Conservation (phyloP, 2,113 vertebrate species). For the Sinocyclocheilus grahami region DNA sequence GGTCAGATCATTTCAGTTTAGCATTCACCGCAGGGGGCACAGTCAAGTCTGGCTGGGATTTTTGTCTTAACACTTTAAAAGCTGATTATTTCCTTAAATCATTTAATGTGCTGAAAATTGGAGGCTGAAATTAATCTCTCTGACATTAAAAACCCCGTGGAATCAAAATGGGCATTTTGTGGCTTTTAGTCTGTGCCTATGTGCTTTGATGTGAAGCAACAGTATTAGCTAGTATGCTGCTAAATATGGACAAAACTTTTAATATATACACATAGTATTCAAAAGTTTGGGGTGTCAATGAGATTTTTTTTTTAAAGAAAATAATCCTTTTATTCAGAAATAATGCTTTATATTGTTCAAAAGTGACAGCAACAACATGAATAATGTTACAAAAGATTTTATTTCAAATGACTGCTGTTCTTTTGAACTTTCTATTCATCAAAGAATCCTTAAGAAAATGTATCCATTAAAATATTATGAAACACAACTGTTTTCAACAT, state of each 20-base stretch:
- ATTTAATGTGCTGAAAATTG: not conserved
- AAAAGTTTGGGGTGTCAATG: not conserved
- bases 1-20: conserved; percentile 26
- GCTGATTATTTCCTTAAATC: conserved; percentile 23
- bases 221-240: not conserved
- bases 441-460: not conserved
- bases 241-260: not conserved
- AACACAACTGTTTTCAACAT: not conserved
- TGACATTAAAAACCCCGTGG: not conserved
- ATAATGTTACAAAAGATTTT: too few relatives aligned
- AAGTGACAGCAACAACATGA: too few relatives aligned
- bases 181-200: not conserved
- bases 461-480: not conserved
- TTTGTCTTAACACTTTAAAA: conserved; percentile 20
- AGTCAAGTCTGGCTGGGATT: not conserved
- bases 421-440: not conserved
- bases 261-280: not conserved
- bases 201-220: not conserved
- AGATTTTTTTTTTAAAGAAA: too few relatives aligned
- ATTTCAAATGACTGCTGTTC: not conserved
- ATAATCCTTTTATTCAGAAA: not conserved
- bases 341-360: too few relatives aligned
- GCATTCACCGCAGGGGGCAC: not conserved
- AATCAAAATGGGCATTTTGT: not conserved
- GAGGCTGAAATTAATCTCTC: not conserved